These are phyloP conservation scores for Hoplias malabaricus DNA, from an alignment of 2,113 vertebrate species.

Conservation along the genomic window DNA sequence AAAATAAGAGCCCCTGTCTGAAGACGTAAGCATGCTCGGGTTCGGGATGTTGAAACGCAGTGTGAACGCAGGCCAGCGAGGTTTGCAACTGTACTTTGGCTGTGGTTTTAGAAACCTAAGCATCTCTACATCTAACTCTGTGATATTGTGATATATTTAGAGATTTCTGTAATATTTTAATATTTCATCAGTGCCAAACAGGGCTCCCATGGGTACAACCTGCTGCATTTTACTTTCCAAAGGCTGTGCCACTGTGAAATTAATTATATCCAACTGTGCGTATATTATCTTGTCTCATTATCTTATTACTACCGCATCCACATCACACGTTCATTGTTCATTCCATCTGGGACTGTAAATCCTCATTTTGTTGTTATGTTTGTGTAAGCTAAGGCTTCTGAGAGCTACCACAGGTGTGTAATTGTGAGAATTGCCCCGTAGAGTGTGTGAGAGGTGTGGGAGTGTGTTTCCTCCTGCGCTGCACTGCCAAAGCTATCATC, in stretches of 20 bases:
- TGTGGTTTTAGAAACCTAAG: too few species aligned
- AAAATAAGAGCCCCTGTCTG: too few species aligned
- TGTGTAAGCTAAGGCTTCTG: not conserved
- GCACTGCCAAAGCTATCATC: slow-evolving; percentile 42
- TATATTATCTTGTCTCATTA: not conserved
- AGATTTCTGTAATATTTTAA: too few species aligned
- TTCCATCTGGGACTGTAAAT: not conserved
- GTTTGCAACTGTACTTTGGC: too few species aligned
- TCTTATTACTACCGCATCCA: slow-evolving; percentile 10
- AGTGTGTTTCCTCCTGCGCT: slow-evolving; percentile 20
- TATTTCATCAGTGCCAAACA: not conserved
- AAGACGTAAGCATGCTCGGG: too few species aligned
- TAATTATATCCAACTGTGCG: not conserved
- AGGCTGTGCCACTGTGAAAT: not conserved
- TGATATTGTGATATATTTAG: too few species aligned
- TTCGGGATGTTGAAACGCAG: too few species aligned
- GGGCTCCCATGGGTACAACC: not conserved
- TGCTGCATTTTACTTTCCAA: not conserved
- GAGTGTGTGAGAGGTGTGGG: not conserved
- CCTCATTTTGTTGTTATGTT: not conserved
- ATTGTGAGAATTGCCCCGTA: not conserved
- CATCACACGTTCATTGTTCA: not conserved
- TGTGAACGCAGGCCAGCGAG: too few species aligned
- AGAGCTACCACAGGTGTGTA: slow-evolving; percentile 16
- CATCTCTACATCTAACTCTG: not conserved